Evolutionary conservation across 2,113 vertebrate species (phyloP).

Genomic region (Gambusia affinis): DNA sequence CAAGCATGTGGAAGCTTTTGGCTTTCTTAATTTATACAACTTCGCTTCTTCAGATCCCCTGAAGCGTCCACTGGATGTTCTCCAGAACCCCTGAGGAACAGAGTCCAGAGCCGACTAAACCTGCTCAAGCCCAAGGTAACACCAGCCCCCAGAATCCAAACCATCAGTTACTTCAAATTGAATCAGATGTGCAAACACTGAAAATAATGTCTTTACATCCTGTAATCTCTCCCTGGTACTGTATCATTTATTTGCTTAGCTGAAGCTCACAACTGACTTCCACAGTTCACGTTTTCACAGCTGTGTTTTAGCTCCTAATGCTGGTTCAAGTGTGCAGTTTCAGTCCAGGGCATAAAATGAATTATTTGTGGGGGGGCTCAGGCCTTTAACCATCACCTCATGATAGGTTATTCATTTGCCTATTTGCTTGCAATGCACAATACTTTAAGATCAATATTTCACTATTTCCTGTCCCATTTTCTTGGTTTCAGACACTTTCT

Average conservation of each 20-base stretch:
- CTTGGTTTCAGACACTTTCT: background rate
- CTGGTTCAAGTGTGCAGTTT: slow-evolving; percentile 49
- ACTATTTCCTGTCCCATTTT: background rate
- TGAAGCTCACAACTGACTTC: slow-evolving; percentile 68
- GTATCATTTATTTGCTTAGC: slow-evolving; percentile 75
- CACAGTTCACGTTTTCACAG: slow-evolving; percentile 72
- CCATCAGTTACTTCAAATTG: slow-evolving; percentile 68
- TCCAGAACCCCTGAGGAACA: slow-evolving; percentile 84
- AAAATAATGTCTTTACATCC: slow-evolving; percentile 74
- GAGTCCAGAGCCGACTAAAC: slow-evolving; percentile 78
- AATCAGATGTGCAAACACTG: slow-evolving; percentile 74
- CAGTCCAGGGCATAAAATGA: slow-evolving; percentile 49
- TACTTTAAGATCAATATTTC: slow-evolving; percentile 10
- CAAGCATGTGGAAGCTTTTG: slow-evolving; percentile 19
- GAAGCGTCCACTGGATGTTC: slow-evolving; percentile 77
- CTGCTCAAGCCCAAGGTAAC: slow-evolving; percentile 86
- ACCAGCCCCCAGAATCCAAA: slow-evolving; percentile 50
- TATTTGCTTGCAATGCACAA: slow-evolving; percentile 31
- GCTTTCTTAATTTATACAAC: slow-evolving; percentile 39
- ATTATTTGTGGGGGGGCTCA: slow-evolving; percentile 43
- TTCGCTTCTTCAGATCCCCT: slow-evolving; percentile 83
- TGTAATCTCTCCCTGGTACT: slow-evolving; percentile 74
- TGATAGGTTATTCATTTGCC: slow-evolving; percentile 28
- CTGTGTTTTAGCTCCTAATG: slow-evolving; percentile 66
- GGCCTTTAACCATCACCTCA: slow-evolving; percentile 47